Evolutionary conservation across 2,797 vertebrate genomes (phyloP).

Genomic region (Sebastes ruberrimus): DNA sequence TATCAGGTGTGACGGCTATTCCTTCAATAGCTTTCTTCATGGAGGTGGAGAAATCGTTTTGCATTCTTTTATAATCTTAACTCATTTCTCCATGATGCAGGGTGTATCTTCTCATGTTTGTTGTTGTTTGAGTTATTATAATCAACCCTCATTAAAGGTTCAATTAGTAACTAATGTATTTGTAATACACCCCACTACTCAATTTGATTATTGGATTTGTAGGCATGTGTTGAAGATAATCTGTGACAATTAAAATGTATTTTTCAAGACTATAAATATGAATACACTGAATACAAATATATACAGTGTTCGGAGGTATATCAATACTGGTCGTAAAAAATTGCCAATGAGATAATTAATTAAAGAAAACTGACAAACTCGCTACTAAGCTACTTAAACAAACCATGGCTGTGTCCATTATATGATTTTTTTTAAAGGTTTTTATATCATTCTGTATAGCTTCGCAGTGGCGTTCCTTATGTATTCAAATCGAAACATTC

Average conservation of each 20-base stretch:
- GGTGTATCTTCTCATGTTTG: background rate
- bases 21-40: too few species aligned
- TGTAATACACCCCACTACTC: background rate
- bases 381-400: background rate
- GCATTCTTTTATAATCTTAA: background rate
- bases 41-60: background rate
- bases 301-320: background rate
- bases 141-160: background rate
- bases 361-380: background rate
- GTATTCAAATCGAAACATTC: fast-evolving
- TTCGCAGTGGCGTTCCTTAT: too few species aligned
- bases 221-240: background rate
- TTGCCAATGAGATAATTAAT: background rate
- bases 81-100: background rate
- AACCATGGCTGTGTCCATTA: fast-evolving
- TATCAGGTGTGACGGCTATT: background rate
- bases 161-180: background rate
- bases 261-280: background rate
- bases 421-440: too few species aligned
- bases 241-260: background rate
- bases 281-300: background rate
- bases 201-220: background rate
- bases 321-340: background rate
- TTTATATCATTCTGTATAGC: too few species aligned
- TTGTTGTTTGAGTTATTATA: background rate